Conservation (phyloP, 2,797 vertebrate species). For the Epinephelus malabaricus region DNA sequence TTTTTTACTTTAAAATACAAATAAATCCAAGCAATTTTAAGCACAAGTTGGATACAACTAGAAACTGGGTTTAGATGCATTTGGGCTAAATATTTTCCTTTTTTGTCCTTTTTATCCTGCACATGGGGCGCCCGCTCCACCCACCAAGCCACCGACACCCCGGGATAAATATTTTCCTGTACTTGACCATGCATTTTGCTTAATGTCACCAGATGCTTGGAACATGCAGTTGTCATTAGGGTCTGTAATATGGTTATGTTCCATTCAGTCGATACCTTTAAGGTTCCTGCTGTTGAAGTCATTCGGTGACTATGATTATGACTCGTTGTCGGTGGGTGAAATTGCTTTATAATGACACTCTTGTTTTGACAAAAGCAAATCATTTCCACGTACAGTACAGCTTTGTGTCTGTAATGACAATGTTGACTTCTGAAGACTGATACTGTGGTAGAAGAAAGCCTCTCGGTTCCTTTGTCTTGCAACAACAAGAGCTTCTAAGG, state of each 20-base stretch:
- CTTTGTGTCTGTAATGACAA: slow-evolving; percentile 5
- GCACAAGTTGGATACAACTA: not conserved
- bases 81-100: not conserved
- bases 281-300: not conserved
- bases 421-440: not conserved
- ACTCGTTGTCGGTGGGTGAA: not conserved
- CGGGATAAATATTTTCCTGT: not conserved
- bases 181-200: too few relatives aligned
- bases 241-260: not conserved
- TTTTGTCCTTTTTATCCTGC: too few relatives aligned
- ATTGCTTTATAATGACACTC: not conserved
- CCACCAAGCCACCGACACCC: too few relatives aligned
- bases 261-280: not conserved
- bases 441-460: not conserved
- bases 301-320: not conserved
- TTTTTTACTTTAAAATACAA: not conserved
- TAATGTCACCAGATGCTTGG: not conserved
- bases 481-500: slow-evolving; percentile 16
- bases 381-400: not conserved
- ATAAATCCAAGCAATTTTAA: not conserved
- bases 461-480: not conserved
- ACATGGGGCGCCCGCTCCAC: too few relatives aligned
- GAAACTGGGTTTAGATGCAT: too few relatives aligned
- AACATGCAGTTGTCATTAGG: not conserved
- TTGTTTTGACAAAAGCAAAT: not conserved